phyloP scores from a whole-genome alignment of 1,140 invertebrate genomes.

The Antheraea pernyi region DNA sequence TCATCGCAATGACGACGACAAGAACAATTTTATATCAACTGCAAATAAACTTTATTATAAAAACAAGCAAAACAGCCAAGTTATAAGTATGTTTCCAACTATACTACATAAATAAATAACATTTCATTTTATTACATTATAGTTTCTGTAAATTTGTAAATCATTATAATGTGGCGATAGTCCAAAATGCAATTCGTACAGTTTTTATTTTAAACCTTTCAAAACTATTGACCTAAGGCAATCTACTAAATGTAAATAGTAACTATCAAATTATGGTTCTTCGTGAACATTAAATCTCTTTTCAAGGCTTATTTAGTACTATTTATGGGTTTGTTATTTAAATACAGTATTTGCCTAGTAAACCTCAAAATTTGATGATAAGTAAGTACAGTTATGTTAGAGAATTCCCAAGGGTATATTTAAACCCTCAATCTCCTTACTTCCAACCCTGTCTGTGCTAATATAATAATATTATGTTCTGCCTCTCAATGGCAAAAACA shows the following conservation, averaged over 20 bases:
- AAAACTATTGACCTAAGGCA: slow-evolving; percentile 73
- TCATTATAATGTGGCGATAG: slow-evolving; percentile 43
- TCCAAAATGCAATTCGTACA: slow-evolving; percentile 59
- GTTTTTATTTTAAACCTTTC: slow-evolving; percentile 38
- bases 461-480: slow-evolving; percentile 57
- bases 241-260: slow-evolving; percentile 69
- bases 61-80: slow-evolving; percentile 73
- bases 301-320: background rate
- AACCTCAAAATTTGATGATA: background rate
- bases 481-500: slow-evolving; percentile 56
- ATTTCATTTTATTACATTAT: slow-evolving; percentile 38
- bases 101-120: slow-evolving; percentile 57
- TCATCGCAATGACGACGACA: slow-evolving; percentile 49
- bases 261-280: slow-evolving; percentile 62
- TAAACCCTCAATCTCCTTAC: slow-evolving; percentile 37
- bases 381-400: background rate
- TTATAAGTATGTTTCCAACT: slow-evolving; percentile 59
- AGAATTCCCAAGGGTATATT: background rate
- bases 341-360: no score
- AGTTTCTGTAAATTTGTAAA: slow-evolving; percentile 26
- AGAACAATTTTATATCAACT: slow-evolving; percentile 56
- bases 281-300: background rate
- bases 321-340: no score
- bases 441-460: slow-evolving; percentile 44
- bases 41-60: slow-evolving; percentile 70